These are phyloP conservation scores for Kryptolebias marmoratus DNA, from an alignment of 2,113 vertebrate genomes.

Conservation along the genomic window DNA sequence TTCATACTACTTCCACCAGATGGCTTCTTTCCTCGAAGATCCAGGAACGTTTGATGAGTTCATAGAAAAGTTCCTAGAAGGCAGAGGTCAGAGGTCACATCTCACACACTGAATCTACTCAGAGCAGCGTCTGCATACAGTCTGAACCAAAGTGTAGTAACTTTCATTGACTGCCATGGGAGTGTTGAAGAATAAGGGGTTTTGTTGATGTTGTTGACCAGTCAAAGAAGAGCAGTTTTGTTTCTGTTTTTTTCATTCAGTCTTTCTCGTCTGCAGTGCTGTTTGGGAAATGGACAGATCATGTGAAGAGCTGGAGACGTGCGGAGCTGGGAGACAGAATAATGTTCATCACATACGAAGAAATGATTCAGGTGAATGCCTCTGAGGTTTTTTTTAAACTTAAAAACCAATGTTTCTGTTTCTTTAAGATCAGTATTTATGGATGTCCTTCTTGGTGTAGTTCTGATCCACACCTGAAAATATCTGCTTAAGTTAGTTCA, in stretches of 20 bases:
- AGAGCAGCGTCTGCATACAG: neutral
- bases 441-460: no score
- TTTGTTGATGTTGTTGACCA: neutral
- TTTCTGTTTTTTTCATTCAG: neutral
- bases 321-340: constrained; percentile 75
- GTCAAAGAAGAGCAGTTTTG: neutral
- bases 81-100: constrained; percentile 67
- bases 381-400: neutral
- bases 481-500: no score
- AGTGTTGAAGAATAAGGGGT: neutral
- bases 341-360: constrained; percentile 80
- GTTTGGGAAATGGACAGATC: constrained; percentile 84
- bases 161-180: neutral
- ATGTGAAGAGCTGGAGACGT: constrained; percentile 80
- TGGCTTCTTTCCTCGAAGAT: constrained; percentile 79
- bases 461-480: no score
- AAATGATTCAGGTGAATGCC: constrained; percentile 75
- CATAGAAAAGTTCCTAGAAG: constrained; percentile 75
- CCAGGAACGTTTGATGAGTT: constrained; percentile 83
- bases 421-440: no score
- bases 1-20: constrained; percentile 81
- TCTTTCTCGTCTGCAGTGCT: constrained; percentile 64
- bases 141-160: neutral
- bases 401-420: neutral
- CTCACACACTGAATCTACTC: neutral